phyloP scores from a whole-genome alignment of 2,797 vertebrate genomes.

The Pipistrellus kuhlii region DNA sequence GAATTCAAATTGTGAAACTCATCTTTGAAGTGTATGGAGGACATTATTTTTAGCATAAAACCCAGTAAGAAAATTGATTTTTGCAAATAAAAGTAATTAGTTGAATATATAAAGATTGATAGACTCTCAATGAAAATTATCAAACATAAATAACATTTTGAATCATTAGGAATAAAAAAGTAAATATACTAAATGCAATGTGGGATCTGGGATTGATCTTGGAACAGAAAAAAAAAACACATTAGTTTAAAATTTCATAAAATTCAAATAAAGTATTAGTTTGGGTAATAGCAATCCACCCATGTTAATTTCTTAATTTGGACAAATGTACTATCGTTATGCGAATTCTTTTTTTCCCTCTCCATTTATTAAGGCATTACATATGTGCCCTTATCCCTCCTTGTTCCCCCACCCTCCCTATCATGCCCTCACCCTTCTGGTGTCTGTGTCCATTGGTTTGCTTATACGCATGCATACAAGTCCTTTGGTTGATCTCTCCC shows the following conservation, averaged over 20 bases:
- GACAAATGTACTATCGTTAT: background rate
- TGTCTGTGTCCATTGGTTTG: no score
- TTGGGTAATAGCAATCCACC: background rate
- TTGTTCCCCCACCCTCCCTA: rapidly evolving
- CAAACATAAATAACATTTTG: slow-evolving; percentile 1
- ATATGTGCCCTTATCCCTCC: no score
- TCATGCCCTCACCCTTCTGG: no score
- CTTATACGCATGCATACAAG: no score
- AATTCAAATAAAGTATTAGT: slow-evolving; percentile 28
- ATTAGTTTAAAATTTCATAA: background rate
- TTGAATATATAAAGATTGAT: slow-evolving; percentile 47
- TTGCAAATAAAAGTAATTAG: slow-evolving; percentile 55
- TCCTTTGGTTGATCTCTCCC: no score
- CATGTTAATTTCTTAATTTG: background rate
- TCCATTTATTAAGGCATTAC: no score
- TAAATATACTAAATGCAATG: slow-evolving; percentile 24
- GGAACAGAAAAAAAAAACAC: slow-evolving; percentile 16
- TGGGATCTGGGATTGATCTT: background rate
- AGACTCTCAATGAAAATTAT: background rate
- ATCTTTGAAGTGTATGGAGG: background rate
- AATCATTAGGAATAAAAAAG: slow-evolving; percentile 17
- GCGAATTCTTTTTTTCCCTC: background rate
- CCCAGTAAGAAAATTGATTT: background rate
- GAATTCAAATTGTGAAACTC: background rate
- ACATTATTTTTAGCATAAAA: slow-evolving; percentile 55